Conservation (phyloP, 2,113 vertebrate genomes). For the Daphoenositta chrysoptera region DNA sequence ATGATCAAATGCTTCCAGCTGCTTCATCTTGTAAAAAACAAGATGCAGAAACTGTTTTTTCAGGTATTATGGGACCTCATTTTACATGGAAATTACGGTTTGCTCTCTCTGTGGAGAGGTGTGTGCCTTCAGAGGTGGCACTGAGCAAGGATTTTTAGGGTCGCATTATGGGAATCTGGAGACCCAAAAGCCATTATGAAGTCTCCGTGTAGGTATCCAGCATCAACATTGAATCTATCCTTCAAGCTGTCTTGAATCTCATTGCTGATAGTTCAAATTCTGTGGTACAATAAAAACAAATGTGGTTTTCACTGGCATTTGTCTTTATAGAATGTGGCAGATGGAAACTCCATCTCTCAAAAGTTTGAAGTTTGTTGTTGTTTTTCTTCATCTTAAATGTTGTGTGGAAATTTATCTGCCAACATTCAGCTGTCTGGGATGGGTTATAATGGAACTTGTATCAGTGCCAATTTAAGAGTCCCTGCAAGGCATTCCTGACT, state of each 20-base stretch:
- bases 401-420: slow-evolving; percentile 55
- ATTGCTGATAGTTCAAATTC: neutral
- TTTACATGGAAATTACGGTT: neutral
- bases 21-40: neutral
- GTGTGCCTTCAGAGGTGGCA: neutral
- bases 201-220: rapidly evolving
- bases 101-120: neutral
- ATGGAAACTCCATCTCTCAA: neutral
- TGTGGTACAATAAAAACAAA: neutral
- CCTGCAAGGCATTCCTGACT: slow-evolving; percentile 37
- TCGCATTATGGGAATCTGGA: neutral
- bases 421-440: slow-evolving; percentile 19
- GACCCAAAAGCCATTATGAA: neutral
- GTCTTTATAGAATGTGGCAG: slow-evolving; percentile 50
- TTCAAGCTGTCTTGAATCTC: neutral
- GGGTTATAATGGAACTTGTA: slow-evolving; percentile 37
- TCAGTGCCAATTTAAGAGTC: slow-evolving; percentile 42
- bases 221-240: neutral
- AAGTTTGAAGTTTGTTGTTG: slow-evolving; percentile 43
- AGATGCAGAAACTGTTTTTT: neutral
- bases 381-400: slow-evolving; percentile 33
- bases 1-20: neutral
- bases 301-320: slow-evolving; percentile 46
- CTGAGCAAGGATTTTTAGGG: neutral
- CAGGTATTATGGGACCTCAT: neutral